phyloP scores from a whole-genome alignment of 2,888 invertebrate genomes.

The Thymelicus acteon region DNA sequence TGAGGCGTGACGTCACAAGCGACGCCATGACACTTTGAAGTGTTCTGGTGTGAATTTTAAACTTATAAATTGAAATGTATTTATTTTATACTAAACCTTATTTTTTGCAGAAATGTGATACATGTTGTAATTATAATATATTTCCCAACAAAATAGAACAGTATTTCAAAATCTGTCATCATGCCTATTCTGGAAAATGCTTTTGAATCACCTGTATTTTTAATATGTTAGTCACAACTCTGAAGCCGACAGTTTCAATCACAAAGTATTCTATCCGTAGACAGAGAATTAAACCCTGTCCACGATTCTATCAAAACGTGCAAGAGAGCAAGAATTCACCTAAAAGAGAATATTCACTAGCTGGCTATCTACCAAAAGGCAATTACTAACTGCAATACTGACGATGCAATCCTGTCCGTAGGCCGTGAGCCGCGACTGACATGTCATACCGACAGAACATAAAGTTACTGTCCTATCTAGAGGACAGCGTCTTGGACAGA shows the following conservation, averaged over 20 bases:
- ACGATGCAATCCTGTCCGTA: conserved; percentile 15
- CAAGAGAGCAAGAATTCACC: not conserved
- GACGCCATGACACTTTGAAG: no score
- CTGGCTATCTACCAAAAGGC: conserved; percentile 26
- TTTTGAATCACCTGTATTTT: not conserved
- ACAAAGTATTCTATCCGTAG: not conserved
- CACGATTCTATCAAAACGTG: conserved; percentile 9
- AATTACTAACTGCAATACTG: conserved; percentile 24
- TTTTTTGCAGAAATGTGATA: no score
- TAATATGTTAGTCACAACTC: not conserved
- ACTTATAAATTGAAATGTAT: no score
- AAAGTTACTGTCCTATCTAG: conserved; percentile 13
- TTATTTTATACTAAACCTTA: no score
- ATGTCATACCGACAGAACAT: conserved; percentile 19
- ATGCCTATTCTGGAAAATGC: no score
- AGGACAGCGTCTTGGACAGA: not conserved
- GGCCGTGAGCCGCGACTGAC: conserved; percentile 16
- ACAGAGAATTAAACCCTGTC: not conserved
- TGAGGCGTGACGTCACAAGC: no score
- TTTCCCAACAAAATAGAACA: no score
- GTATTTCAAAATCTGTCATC: no score
- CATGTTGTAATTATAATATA: no score
- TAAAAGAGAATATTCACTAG: conserved; percentile 4
- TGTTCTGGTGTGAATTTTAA: no score
- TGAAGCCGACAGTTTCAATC: not conserved